Percentiles rank a stretch among this genome's conserved stretches.
phyloP scores from a whole-genome alignment of 2,113 vertebrate species.

The human (Homo sapiens) region GRCh38 chr3:76122501-76123000 shows the following conservation, averaged over 20 bases:
- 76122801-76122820: background rate
- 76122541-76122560: background rate
- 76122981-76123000: no score
- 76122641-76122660: background rate
- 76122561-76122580: background rate
- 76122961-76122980: no score
- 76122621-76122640: background rate
- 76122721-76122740: background rate
- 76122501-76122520: background rate
- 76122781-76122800: background rate
- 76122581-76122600: background rate
- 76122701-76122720: background rate
- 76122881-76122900: background rate
- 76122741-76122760: background rate
- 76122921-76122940: no score
- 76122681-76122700: background rate
- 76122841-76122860: background rate
- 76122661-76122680: background rate
- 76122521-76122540: background rate
- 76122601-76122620: background rate
- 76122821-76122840: background rate
- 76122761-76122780: background rate
- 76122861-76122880: background rate
- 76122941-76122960: no score
- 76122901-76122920: accelerated